Evolutionary conservation across 92 coral and sea anemone genomes (phyloP), one percentile per base, ranked within the genome.

Genomic region (Diadumene lineata): DNA sequence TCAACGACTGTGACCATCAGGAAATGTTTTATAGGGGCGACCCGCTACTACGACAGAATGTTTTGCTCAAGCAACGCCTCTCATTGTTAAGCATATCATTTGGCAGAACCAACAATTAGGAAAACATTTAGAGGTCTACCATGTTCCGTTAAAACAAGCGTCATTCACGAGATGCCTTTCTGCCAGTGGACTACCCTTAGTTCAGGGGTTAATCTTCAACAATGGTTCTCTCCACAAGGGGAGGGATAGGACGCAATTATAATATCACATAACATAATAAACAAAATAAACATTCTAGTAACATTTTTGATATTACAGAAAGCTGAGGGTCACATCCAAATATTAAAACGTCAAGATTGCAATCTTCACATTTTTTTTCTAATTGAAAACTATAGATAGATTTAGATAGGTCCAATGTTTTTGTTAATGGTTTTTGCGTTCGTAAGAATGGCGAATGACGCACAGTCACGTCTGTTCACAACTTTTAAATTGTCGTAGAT

Each of bases 1-100:
- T 62, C 68, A 28, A 19, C 68, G 27, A 38, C 43, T 1, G 38
- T 22, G 23, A 0, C 6, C 65, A 23, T 62, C 38, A 31, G 68
- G 43, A 62, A 62, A 62, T 31, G 30, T 9, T 58, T 22, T 58
- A 22, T 3, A 2, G 29, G 64, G 64, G 64, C 29, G 64, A 9
- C 64, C 29, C 31, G 31, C 29, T 22, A 58, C 31, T 22, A 25
- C 31, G 22, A 26, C 31, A 58, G 4, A 58, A 62, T 62, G 31
- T 31, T 62, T 28, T 31, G n/a, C 18, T 31, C 68, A 15, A 62
- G 68, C 15, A 62, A 62, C 43, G 43, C 68, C 68, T 62, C 31
- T 62, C 68, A 62, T 28, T 28, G 43, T 28, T 43, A 1, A 29
- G 31, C 38, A 62, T 1, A 21, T 62, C 34, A 21, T 28, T 62